Evolutionary conservation across 2,797 vertebrate species (phyloP).

Genomic region (Alauda arvensis): DNA sequence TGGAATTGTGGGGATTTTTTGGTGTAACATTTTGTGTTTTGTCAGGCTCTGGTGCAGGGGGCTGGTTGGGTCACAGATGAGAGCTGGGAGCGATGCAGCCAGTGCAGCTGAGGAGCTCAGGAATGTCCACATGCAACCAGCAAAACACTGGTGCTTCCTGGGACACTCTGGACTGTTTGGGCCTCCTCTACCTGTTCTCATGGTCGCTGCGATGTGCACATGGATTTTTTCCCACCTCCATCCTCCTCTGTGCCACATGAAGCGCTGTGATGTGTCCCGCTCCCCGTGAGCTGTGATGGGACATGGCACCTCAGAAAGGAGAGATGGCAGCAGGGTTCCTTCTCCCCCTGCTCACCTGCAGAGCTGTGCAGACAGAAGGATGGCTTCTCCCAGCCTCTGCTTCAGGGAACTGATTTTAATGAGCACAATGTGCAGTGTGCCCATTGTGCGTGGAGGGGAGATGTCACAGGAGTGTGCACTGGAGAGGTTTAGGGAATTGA

Average conservation of each 20-base stretch:
- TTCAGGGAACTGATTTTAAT: neutral
- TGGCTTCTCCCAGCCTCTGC: neutral
- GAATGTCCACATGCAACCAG: neutral
- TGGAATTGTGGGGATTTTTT: neutral
- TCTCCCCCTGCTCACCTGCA: neutral
- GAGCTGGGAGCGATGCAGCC: rapidly evolving
- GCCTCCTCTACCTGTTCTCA: rapidly evolving
- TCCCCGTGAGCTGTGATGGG: neutral
- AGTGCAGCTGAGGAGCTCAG: neutral
- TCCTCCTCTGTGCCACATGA: neutral
- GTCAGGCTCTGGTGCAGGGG: neutral
- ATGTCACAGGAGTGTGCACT: rapidly evolving
- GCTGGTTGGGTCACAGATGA: too few species aligned
- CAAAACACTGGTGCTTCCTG: neutral
- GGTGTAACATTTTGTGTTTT: neutral
- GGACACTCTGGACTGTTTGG: neutral
- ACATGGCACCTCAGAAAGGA: rapidly evolving
- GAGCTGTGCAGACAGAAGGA: neutral
- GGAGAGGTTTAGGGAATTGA: neutral
- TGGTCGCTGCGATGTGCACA: neutral
- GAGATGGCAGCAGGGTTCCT: neutral
- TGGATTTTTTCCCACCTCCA: neutral
- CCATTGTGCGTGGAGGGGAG: neutral
- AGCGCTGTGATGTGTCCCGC: rapidly evolving
- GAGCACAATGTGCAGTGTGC: rapidly evolving